phyloP scores from a whole-genome alignment of 2,113 vertebrate genomes.

The Plotosus lineatus region DNA sequence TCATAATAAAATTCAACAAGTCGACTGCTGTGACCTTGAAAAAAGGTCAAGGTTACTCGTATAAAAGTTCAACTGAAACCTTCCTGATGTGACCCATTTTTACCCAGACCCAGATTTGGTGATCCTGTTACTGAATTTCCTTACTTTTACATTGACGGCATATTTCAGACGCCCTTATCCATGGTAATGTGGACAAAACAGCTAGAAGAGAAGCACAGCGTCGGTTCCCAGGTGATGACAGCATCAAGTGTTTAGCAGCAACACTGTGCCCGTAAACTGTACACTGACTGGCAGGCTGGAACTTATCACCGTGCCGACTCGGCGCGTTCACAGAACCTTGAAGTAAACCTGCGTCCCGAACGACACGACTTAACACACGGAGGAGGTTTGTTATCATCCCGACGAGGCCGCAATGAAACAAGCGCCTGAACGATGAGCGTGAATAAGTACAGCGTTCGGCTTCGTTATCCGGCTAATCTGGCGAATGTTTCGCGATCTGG shows the following conservation, averaged over 20 bases:
- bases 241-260: constrained; percentile 58
- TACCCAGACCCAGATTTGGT: too few species aligned
- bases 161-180: too few species aligned
- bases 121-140: too few species aligned
- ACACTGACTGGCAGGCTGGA: constrained; percentile 51
- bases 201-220: constrained; percentile 56
- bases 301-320: background rate
- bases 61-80: too few species aligned
- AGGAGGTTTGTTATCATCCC: too few species aligned
- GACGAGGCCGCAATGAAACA: background rate
- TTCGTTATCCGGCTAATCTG: background rate
- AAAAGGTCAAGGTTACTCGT: too few species aligned
- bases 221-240: constrained; percentile 64
- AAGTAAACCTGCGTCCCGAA: constrained; percentile 6
- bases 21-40: too few species aligned
- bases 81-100: too few species aligned
- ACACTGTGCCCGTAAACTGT: constrained; percentile 60
- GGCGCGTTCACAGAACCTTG: background rate
- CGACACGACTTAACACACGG: too few species aligned
- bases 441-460: background rate
- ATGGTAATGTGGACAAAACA: constrained; percentile 61
- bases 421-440: background rate
- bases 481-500: too few species aligned
- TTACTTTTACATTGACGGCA: too few species aligned
- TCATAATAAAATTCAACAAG: too few species aligned